Conservation (phyloP, 2,797 vertebrate species). For the Microchirus variegatus region DNA sequence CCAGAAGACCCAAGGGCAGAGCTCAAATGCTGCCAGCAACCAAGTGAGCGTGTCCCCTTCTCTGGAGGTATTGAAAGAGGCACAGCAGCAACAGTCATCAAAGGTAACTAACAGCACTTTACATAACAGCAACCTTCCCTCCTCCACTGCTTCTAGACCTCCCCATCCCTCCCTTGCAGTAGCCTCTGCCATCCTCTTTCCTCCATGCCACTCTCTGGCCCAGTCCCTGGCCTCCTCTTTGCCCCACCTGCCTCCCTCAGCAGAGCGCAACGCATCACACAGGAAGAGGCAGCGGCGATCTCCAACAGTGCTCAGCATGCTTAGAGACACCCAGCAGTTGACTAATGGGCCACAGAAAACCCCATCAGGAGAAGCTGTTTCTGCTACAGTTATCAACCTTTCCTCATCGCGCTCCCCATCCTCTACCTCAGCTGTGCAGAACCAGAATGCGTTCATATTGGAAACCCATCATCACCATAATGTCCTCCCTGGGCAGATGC, state of each 20-base stretch:
- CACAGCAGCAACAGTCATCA: slow-evolving; percentile 71
- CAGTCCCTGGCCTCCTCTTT: slow-evolving; percentile 70
- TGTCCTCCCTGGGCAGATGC: slow-evolving; percentile 52
- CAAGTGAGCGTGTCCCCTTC: slow-evolving; percentile 54
- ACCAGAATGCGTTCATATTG: slow-evolving; percentile 56
- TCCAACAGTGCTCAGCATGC: slow-evolving; percentile 84
- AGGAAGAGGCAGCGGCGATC: slow-evolving; percentile 84
- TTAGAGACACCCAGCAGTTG: slow-evolving; percentile 78
- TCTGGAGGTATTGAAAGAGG: slow-evolving; percentile 72
- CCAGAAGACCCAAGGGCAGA: slow-evolving; percentile 80
- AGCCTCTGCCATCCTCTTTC: slow-evolving; percentile 71
- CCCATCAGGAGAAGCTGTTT: slow-evolving; percentile 63
- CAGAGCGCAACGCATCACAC: slow-evolving; percentile 69
- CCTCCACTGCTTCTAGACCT: slow-evolving; percentile 70
- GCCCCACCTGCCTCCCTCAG: slow-evolving; percentile 58
- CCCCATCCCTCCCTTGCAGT: slow-evolving; percentile 69
- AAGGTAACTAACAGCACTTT: slow-evolving; percentile 94
- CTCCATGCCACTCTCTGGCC: slow-evolving; percentile 68
- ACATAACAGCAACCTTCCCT: slow-evolving; percentile 81
- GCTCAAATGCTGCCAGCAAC: slow-evolving; percentile 54
- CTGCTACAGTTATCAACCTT: slow-evolving; percentile 70
- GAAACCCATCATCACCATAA: slow-evolving; percentile 73
- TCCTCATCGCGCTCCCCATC: slow-evolving; percentile 69
- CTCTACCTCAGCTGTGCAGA: slow-evolving; percentile 74
- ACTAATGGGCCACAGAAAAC: slow-evolving; percentile 62